These are phyloP conservation scores for Pterocles orientalis DNA, from an alignment of 2,113 vertebrate species.

Conservation along the genomic window DNA sequence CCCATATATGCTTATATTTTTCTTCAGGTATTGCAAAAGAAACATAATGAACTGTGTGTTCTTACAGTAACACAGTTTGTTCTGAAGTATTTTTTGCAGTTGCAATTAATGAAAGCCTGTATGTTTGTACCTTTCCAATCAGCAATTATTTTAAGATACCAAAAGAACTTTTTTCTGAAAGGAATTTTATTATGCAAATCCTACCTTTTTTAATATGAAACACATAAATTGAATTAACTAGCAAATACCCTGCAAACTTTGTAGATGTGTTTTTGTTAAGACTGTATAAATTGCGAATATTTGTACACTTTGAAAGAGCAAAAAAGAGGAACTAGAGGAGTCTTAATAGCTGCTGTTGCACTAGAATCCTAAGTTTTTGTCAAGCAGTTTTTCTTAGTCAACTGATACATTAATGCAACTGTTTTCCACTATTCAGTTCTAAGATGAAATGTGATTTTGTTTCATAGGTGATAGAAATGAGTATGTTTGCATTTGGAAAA, in stretches of 20 bases:
- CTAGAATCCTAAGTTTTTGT: constrained; percentile 26
- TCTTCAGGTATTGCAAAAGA: constrained; percentile 3
- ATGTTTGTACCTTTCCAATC: not conserved
- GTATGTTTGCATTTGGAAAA: constrained; percentile 1
- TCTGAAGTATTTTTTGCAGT: not conserved
- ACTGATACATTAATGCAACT: not conserved
- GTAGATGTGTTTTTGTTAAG: constrained; percentile 32
- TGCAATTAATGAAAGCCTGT: not conserved
- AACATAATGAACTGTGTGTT: not conserved
- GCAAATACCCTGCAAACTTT: not conserved
- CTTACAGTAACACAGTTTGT: not conserved
- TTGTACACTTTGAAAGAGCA: constrained; percentile 27
- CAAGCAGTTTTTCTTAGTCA: constrained; percentile 13
- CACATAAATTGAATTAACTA: not conserved
- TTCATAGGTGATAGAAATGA: constrained; percentile 38
- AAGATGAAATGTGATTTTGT: constrained; percentile 46
- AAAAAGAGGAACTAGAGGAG: constrained; percentile 5
- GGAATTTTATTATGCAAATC: constrained; percentile 17
- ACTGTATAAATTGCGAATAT: constrained; percentile 9
- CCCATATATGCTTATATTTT: constrained; percentile 3
- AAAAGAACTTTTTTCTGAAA: constrained; percentile 8
- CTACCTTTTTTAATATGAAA: not conserved
- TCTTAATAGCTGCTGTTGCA: constrained; percentile 58
- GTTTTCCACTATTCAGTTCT: constrained; percentile 25
- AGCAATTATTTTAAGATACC: constrained; percentile 3